Evolutionary conservation across 2,888 invertebrate species (phyloP).

Genomic region (Nymphalis polychloros): DNA sequence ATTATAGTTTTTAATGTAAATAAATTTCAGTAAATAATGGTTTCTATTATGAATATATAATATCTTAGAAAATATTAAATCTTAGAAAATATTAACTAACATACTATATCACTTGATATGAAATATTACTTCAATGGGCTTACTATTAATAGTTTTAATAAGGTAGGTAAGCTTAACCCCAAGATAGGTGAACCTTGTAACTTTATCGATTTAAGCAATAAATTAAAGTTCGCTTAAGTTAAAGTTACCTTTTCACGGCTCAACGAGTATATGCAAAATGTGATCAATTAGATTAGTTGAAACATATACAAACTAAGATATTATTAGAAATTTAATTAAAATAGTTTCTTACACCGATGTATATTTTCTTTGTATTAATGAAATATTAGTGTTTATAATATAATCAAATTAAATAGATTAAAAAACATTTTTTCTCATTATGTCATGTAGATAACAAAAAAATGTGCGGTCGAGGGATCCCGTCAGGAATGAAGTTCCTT

Average conservation of each 20-base stretch:
- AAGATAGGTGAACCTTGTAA: slow-evolving; percentile 15
- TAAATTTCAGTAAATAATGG: too few relatives aligned
- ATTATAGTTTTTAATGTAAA: too few relatives aligned
- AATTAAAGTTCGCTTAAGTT: slow-evolving; percentile 11
- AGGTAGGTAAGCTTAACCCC: slow-evolving; percentile 5
- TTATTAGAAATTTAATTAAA: neutral
- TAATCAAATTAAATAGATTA: too few relatives aligned
- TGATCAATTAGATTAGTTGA: neutral
- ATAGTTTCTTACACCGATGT: neutral
- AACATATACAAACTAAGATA: neutral
- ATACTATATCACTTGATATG: too few relatives aligned
- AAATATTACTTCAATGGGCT: slow-evolving; percentile 3
- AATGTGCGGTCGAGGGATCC: too few relatives aligned
- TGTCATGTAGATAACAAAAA: too few relatives aligned
- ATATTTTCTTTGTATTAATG: neutral
- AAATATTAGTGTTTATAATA: too few relatives aligned
- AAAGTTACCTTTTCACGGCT: neutral
- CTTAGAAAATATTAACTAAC: too few relatives aligned
- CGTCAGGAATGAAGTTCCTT: too few relatives aligned
- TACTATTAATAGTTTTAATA: slow-evolving; percentile 18
- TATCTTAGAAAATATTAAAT: too few relatives aligned
- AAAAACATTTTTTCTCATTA: too few relatives aligned
- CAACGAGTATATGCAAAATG: neutral
- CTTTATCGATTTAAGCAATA: slow-evolving; percentile 22
- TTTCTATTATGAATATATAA: too few relatives aligned